Percentiles rank a stretch among this genome's conserved stretches.
These are phyloP conservation scores for Odontomyia ornata DNA, from an alignment of 2,888 invertebrate species.

Conservation along the genomic window DNA sequence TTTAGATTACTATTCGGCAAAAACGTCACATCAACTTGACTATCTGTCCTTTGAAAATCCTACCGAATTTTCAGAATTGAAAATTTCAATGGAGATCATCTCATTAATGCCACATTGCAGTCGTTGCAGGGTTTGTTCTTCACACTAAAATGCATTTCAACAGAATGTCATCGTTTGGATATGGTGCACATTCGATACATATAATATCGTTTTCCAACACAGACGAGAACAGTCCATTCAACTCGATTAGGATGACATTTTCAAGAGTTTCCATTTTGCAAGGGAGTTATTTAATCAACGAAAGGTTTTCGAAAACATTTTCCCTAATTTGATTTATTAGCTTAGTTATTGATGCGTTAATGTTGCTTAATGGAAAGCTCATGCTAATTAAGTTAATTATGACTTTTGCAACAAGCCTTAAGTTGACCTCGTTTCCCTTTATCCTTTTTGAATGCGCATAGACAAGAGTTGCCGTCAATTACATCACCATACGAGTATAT, in stretches of 20 bases:
- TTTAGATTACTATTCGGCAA: neutral
- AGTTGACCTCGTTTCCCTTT: conserved; percentile 39
- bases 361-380: conserved; percentile 54
- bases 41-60: neutral
- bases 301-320: conserved; percentile 48
- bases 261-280: conserved; percentile 19
- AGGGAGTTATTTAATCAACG: conserved; percentile 42
- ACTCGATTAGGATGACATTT: conserved; percentile 5
- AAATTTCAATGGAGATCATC: neutral
- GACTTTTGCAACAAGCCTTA: conserved; percentile 40
- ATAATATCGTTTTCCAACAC: neutral
- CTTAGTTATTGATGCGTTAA: conserved; percentile 54
- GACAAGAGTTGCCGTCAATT: neutral
- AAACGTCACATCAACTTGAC: neutral
- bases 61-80: neutral
- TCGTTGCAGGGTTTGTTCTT: neutral
- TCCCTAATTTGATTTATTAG: conserved; percentile 55
- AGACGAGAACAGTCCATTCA: neutral
- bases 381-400: conserved; percentile 53
- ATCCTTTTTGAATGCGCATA: conserved; percentile 13
- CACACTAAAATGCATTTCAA: neutral
- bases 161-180: neutral
- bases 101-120: neutral
- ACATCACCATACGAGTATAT: conserved; percentile 2
- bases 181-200: neutral